Evolutionary conservation across 2,888 invertebrate species (phyloP).

Genomic region (Brachyopa scutellaris): DNA sequence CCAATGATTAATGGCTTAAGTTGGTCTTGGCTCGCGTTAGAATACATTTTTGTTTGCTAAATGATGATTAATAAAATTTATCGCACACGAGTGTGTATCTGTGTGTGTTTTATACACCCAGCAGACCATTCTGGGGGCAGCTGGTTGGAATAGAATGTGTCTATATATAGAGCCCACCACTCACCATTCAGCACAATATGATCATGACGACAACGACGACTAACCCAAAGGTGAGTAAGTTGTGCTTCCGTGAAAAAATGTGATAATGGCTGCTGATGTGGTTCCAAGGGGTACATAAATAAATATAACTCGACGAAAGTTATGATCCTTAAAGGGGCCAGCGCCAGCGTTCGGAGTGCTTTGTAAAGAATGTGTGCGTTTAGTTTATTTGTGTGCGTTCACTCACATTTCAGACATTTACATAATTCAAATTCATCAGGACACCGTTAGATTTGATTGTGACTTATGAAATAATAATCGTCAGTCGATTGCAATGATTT

Average conservation of each 20-base stretch:
- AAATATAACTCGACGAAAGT: slow-evolving; percentile 59
- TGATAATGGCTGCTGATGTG: slow-evolving; percentile 63
- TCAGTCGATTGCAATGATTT: slow-evolving; percentile 57
- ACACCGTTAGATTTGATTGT: background rate
- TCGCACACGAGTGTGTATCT: slow-evolving; percentile 17
- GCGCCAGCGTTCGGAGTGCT: background rate
- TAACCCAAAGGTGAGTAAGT: slow-evolving; percentile 37
- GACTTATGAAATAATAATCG: slow-evolving; percentile 60
- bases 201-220: background rate
- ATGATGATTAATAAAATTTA: slow-evolving; percentile 72
- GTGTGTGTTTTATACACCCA: slow-evolving; percentile 12
- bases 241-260: slow-evolving; percentile 55
- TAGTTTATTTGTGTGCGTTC: slow-evolving; percentile 28
- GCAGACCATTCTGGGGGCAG: background rate
- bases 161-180: slow-evolving; percentile 17
- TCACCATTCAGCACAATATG: background rate
- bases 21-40: slow-evolving; percentile 58
- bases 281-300: slow-evolving; percentile 68
- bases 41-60: slow-evolving; percentile 66
- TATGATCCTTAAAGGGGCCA: slow-evolving; percentile 20
- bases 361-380: slow-evolving; percentile 2
- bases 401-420: slow-evolving; percentile 30
- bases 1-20: slow-evolving; percentile 67
- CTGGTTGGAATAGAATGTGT: slow-evolving; percentile 21
- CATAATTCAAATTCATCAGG: slow-evolving; percentile 53